These are phyloP conservation scores for Desoria tigrina DNA, from an alignment of 2,888 invertebrate species.

Conservation along the genomic window DNA sequence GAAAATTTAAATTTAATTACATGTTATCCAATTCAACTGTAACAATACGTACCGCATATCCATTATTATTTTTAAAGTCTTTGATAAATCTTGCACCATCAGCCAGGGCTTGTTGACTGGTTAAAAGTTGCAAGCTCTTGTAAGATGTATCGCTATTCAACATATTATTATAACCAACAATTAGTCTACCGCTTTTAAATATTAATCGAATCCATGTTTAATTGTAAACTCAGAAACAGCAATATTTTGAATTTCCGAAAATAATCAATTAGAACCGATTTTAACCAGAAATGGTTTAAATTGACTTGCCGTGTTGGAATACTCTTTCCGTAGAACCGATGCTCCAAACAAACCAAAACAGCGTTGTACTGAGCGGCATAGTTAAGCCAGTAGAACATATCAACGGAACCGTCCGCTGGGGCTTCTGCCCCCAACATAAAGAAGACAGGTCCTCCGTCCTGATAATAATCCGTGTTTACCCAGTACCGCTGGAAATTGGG, in stretches of 20 bases:
- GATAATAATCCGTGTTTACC: conserved; percentile 28
- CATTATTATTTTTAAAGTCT: conserved; percentile 54
- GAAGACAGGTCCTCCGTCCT: conserved; percentile 29
- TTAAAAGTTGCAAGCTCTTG: conserved; percentile 55
- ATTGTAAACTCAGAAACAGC: not conserved
- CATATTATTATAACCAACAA: not conserved
- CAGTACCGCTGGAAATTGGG: conserved; percentile 23
- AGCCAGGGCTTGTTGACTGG: conserved; percentile 60
- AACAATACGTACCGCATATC: conserved; percentile 24
- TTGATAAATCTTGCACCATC: conserved; percentile 59
- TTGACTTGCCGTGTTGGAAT: conserved; percentile 25
- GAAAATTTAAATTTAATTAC: too few relatives aligned
- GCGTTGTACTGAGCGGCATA: conserved; percentile 29
- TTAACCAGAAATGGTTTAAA: not conserved
- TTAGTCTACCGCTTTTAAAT: not conserved
- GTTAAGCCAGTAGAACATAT: conserved; percentile 25
- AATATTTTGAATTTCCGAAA: too few relatives aligned
- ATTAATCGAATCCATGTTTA: not conserved
- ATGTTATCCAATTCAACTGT: too few relatives aligned
- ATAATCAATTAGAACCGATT: too few relatives aligned
- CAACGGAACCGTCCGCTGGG: conserved; percentile 28
- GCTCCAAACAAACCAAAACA: conserved; percentile 28
- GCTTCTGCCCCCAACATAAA: conserved; percentile 38
- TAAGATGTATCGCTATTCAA: not conserved
- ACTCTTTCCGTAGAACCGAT: conserved; percentile 35